phyloP scores from a whole-genome alignment of 2,888 invertebrate species.

The Anoplius nigerrimus region DNA sequence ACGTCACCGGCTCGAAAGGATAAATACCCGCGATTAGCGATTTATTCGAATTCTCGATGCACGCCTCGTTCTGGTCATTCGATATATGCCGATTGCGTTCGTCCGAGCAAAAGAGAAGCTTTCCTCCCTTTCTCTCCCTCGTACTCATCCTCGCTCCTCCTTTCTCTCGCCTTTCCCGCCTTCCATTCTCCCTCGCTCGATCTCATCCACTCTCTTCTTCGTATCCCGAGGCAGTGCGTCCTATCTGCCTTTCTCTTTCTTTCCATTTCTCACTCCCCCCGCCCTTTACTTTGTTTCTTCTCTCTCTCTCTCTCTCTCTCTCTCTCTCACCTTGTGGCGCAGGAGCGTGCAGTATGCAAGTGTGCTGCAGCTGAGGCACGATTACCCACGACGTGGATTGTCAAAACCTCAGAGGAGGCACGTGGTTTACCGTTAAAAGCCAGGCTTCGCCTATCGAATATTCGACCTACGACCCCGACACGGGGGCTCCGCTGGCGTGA shows the following conservation, averaged over 20 bases:
- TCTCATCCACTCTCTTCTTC: background rate
- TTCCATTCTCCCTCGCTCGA: background rate
- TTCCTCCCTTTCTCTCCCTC: no score
- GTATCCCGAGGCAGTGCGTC: background rate
- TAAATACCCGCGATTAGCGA: slow-evolving; percentile 67
- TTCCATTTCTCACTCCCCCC: background rate
- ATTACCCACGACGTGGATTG: slow-evolving; percentile 52
- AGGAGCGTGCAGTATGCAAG: slow-evolving; percentile 41
- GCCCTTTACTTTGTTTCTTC: background rate
- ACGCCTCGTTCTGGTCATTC: slow-evolving; percentile 22
- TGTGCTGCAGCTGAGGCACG: slow-evolving; percentile 30
- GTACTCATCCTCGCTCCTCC: no score
- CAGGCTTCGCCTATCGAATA: slow-evolving; percentile 57
- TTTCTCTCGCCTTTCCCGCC: no score
- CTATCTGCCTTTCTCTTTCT: slow-evolving; percentile 14
- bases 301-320: slow-evolving; percentile 10
- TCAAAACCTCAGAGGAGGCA: slow-evolving; percentile 54
- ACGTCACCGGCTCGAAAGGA: slow-evolving; percentile 52
- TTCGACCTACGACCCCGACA: slow-evolving; percentile 58
- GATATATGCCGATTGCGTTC: slow-evolving; percentile 34
- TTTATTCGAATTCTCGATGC: slow-evolving; percentile 67
- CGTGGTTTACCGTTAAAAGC: slow-evolving; percentile 54
- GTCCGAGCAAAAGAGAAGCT: background rate
- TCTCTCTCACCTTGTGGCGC: slow-evolving; percentile 12
- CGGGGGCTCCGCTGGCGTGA: slow-evolving; percentile 45